Base-by-base conservation (phyloP, 2,797 vertebrate genomes). In the Podarcis siculus region DNA sequence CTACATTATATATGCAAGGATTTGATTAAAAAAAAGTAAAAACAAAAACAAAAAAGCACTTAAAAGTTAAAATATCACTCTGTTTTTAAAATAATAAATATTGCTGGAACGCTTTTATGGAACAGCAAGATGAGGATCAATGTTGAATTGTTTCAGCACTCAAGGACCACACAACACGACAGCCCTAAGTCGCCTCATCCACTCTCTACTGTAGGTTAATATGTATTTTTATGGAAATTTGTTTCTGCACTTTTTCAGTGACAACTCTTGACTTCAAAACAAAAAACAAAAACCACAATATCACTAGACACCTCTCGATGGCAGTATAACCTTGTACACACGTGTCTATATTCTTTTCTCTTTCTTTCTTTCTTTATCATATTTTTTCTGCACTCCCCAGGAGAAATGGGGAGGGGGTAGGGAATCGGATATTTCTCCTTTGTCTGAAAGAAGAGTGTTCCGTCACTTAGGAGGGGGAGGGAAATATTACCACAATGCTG, bases 241-340 rank as follows among this genome's bases (percentile, higher is more conserved):
- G 66, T 69, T 87, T 72, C 82, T 88, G 49, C 27, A 78, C 58
- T 91, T 91, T 45, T 75, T 80, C 76, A 84, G 81, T 64, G 42
- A 77, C 45, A 82, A n/a, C 71, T 89, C 82, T 64, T 77, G 80
- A 58, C 32, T 87, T 85, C 66, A 83, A 78, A 77, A 61, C 71
- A 86, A 73, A 37, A 83, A 79, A 61, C 71, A 86, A 73, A 37
- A 83, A 79, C 69, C 89, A 92, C 93, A 89, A 79, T 94, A 94
- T 95, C 92, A 90, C 35, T 67, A 92, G 92, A 89, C 84, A 94
- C 95, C 94, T 95, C 95, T 96, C 95, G 92, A 95, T 95, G 94
- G 95, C 94, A 95, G 95, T 93, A 95, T 87, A 95, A 94, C 83
- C 92, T 95, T 94, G 91, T 89, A 93, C 87, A 94, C 30, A 12